Evolutionary conservation across 2,888 invertebrate genomes (phyloP), one percentile per base, ranked within the genome.

Genomic region (Nebria brevicollis): DNA sequence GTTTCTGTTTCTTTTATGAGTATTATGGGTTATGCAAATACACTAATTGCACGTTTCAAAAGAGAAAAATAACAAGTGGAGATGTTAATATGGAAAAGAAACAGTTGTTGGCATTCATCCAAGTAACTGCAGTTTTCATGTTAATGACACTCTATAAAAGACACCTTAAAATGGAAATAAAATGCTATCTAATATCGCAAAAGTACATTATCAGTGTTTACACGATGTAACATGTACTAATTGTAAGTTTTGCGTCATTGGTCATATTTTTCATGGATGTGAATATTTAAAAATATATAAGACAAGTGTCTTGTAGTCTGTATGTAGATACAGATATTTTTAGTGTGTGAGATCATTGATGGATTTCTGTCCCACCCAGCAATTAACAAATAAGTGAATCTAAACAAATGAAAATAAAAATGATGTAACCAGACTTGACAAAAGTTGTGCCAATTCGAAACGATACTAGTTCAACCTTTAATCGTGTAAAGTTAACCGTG

Each of bases 81-180:
- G 54, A 54, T 54, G 54, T 11, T 54, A 54, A 54, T 54, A 13
- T 11, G 8, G 54, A 13, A 54, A 54, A 54, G 54, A 13, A 54
- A 54, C 54, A 54, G 54, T 54, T 54, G 54, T 54, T 54, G 54
- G 54, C 54, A 54, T 54, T 54, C 54, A 54, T 54, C 54, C 54
- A 54, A 54, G 2, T 54, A 54, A 54, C 54, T 54, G 54, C 54
- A 54, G 11, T 54, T 54, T 54, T 54, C 13, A 54, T 54, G 54
- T 8, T 7, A 54, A 54, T 54, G 54, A 13, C 54, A 54, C 8
- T 54, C 54, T 7, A 54, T 54, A 34, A 34, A 4, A 34, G 34
- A 4, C 34, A 34, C 54, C 7, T 54, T 54, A 54, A 54, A 11
- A 54, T 54, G 54, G 13, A 54, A 54, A 54, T 54, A 54, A 54